A percentile compares a stretch with the other conserved stretches of the same genome.
phyloP scores from a whole-genome alignment of 2,888 invertebrate species.

The Agrenia bidenticulata region DNA sequence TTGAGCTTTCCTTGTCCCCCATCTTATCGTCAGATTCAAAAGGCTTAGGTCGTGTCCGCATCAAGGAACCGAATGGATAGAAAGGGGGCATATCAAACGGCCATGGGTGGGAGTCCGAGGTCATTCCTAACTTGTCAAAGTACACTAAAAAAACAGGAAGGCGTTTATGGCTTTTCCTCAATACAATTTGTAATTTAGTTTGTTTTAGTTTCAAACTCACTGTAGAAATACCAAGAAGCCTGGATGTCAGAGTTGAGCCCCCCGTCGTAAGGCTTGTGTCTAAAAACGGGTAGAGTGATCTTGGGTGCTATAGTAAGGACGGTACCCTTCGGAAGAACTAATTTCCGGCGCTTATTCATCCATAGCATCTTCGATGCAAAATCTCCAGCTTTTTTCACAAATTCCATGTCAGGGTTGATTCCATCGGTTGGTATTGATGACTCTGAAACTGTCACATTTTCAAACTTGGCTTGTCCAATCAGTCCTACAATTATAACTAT shows the following conservation, averaged over 20 bases:
- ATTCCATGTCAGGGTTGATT: not conserved
- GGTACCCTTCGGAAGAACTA: conserved; percentile 46
- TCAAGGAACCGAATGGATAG: conserved; percentile 42
- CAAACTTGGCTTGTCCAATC: not conserved
- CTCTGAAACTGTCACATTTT: not conserved
- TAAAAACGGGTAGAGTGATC: conserved; percentile 35
- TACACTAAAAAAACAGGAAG: conserved; percentile 44
- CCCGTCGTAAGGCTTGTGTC: conserved; percentile 27
- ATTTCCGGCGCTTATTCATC: conserved; percentile 28
- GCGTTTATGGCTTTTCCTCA: not conserved
- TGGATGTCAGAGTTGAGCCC: conserved; percentile 47
- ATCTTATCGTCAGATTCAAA: conserved; percentile 1
- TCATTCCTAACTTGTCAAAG: conserved; percentile 48
- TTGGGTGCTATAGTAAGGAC: conserved; percentile 35
- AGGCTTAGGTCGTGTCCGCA: not conserved
- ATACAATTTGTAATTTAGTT: too few species aligned
- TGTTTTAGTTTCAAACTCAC: too few species aligned
- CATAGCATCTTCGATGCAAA: conserved; percentile 33
- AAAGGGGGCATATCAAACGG: conserved; percentile 45
- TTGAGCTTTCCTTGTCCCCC: not conserved
- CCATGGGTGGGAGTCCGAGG: conserved; percentile 43
- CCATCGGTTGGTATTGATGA: not conserved
- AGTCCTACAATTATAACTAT: not conserved
- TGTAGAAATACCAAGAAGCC: conserved; percentile 42
- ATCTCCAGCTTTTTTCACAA: conserved; percentile 26